Evolutionary conservation across 2,113 vertebrate species (phyloP), one percentile per base, ranked within the genome.

Genomic region (Eublepharis macularius): DNA sequence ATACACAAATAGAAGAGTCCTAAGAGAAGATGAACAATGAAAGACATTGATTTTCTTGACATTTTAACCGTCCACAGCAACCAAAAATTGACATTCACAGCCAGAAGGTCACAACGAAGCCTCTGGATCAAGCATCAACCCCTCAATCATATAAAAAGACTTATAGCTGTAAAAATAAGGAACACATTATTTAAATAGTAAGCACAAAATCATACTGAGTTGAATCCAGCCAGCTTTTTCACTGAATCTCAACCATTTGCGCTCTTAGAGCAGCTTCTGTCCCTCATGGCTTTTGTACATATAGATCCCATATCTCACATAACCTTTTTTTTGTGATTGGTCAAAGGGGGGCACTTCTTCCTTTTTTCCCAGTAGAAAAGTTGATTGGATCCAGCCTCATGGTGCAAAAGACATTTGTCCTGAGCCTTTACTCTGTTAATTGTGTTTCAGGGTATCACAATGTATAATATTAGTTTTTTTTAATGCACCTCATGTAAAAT

Each of bases 11-110:
- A 49, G 29, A 87, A 81, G 86, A 88, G 10, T 3, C 54, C 16
- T 57, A n/a, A 60, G 36, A 81, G 47, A 63, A 81, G 51, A 49
- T 76, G 39, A 86, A 32, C 36, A 76, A 21, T 32, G 24, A 82
- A 76, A 86, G 47, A 41, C 49, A 54, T 77, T 81, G 85, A 82
- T 76, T 86, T 82, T 78, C 75, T 70, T 85, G 75, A 51, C 72
- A 77, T 69, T 68, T 86, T 82, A 82, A 82, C 85, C 32, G 70
- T 81, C 24, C 11, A 11, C n/a, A 69, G 16, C n/a, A 60, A 19
- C 47, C 78, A 81, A 76, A 60, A 60, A 84, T 41, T 84, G 73
- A 70, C 65, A 70, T 70, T 85, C 49, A 69, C 49, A 70, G 29
- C 69, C 78, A 66, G 65, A 78, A 78, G 65, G 75, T 69, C 74